These are phyloP conservation scores for Lanius collurio DNA, from an alignment of 2,113 vertebrate species.

Conservation along the genomic window DNA sequence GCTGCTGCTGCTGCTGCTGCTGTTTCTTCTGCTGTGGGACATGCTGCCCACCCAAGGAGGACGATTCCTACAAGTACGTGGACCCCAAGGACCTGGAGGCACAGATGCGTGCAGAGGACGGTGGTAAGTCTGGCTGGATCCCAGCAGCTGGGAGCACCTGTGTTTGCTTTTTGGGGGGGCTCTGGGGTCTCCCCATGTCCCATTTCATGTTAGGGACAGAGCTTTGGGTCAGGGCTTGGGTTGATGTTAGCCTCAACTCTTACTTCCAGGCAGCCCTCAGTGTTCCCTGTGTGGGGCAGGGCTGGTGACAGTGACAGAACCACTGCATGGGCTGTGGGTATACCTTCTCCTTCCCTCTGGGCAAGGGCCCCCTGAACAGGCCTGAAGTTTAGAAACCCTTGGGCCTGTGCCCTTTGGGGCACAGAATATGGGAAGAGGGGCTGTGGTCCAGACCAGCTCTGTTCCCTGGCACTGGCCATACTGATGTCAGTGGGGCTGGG, in stretches of 20 bases:
- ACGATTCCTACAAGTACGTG: conserved; percentile 78
- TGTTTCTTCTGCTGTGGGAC: conserved; percentile 90
- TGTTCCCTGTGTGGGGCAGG: rapidly evolving
- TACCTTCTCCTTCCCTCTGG: neutral
- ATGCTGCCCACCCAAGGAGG: conserved; percentile 82
- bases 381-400: neutral
- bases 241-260: neutral
- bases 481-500: neutral
- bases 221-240: neutral
- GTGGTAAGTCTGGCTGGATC: conserved; percentile 44
- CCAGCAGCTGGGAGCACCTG: too few species aligned
- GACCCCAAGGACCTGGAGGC: conserved; percentile 83
- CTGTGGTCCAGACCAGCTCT: neutral
- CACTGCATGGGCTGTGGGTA: rapidly evolving
- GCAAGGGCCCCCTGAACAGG: neutral
- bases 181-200: rapidly evolving
- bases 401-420: rapidly evolving
- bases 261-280: rapidly evolving
- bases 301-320: neutral
- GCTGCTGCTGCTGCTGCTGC: conserved; percentile 92
- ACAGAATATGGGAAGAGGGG: rapidly evolving
- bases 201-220: rapidly evolving
- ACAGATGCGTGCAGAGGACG: conserved; percentile 80
- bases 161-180: neutral
- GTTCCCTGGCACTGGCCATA: neutral